phyloP scores from a whole-genome alignment of 1,140 invertebrate species.

The Helicoverpa zea region DNA sequence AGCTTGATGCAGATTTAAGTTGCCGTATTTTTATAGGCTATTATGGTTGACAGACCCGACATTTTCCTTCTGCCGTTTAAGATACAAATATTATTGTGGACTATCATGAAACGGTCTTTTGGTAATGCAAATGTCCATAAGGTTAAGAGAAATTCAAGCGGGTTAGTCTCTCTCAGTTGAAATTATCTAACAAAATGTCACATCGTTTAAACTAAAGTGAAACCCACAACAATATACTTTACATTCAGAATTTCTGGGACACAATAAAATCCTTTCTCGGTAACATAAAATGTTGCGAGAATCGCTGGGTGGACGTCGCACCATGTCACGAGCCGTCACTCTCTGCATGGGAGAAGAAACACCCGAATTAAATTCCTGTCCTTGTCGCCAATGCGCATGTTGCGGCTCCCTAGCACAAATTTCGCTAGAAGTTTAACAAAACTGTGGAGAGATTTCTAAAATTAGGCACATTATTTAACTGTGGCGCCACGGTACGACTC shows the following conservation, averaged over 20 bases:
- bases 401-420: constrained; percentile 56
- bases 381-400: constrained; percentile 58
- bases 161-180: background rate
- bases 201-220: background rate
- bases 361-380: constrained; percentile 79
- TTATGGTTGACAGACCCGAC: too few species aligned
- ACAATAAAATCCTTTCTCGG: constrained; percentile 59
- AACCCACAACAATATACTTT: constrained; percentile 23
- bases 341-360: constrained; percentile 59
- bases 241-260: constrained; percentile 46
- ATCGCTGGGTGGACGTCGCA: constrained; percentile 61
- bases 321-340: constrained; percentile 72
- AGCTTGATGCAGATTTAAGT: too few species aligned
- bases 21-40: too few species aligned
- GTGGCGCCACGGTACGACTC: constrained; percentile 31
- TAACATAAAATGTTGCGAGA: constrained; percentile 66
- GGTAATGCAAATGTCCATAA: too few species aligned
- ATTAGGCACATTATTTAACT: constrained; percentile 62
- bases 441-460: constrained; percentile 59
- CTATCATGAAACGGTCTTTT: too few species aligned
- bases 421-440: constrained; percentile 64
- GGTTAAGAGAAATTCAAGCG: too few species aligned
- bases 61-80: too few species aligned
- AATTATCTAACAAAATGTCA: background rate
- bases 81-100: too few species aligned